Base-by-base conservation (phyloP, 2,888 invertebrate genomes). In the Oscheius sp. region DNA sequence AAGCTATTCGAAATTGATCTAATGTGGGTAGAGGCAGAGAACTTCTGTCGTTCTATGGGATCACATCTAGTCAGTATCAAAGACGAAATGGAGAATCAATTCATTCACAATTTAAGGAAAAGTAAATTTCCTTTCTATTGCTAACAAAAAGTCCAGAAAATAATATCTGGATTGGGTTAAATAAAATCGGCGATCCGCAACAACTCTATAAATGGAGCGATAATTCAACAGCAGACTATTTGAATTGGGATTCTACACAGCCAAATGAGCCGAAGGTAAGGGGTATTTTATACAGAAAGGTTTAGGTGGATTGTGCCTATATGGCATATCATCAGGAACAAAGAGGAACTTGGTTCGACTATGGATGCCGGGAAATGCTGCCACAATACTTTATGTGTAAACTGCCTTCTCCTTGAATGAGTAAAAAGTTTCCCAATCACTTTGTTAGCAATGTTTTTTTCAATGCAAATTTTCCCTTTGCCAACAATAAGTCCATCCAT, bases 161-260 rank as follows among this genome's bases (percentile, higher is more conserved):
- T 71, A 84, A 82, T 65, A 77, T 83, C 44, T 83, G 83, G 83
- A 83, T 84, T 51, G 83, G 83, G 2, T 64, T 83, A 62, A 83
- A 83, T 68, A 83, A 83, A 61, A 63, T 83, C 30, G 77, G 77
- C 56, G 75, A 75, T 41, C 65, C 73, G 1, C 66, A 72, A 9
- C 80, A 80, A 44, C 71, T 80, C 8, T 83, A 84, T 72, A 77
- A 72, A 49, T 83, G 83, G 83, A 82, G 80, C 24, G 83, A 83
- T 57, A 77, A 74, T 1, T 67, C 61, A 6, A 56, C 70, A 14
- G 75, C 75, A 3, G 70, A 75, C 24, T 84, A 75, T 51, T 70
- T 84, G 36, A 83, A 83, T 68, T 82, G 82, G 82, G 82, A 83
- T 63, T 75, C 75, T 17, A 82, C 78, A 1, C 82, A 82, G 54